Conservation (phyloP, 2,797 vertebrate species). For the Sebastes cheni region DNA sequence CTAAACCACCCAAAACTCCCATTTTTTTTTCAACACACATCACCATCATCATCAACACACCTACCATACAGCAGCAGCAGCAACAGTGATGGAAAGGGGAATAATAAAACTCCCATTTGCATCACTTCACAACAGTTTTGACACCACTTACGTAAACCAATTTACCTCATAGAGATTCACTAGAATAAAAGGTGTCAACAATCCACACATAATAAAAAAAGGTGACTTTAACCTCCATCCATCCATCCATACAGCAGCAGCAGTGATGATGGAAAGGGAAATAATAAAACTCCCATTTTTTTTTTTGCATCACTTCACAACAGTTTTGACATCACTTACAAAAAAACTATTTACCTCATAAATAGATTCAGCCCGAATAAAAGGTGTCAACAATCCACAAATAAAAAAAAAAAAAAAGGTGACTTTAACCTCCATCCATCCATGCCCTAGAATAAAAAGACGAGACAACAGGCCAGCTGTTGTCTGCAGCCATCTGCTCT, state of each 20-base stretch:
- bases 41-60: too few relatives aligned
- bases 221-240: neutral
- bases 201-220: conserved; percentile 7
- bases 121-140: neutral
- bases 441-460: neutral
- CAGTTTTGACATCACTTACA: conserved; percentile 11
- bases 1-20: too few relatives aligned
- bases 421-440: conserved; percentile 13
- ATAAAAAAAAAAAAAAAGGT: neutral
- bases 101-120: neutral
- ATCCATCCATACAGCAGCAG: neutral
- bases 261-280: neutral
- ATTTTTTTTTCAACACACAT: too few relatives aligned
- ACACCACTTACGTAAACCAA: conserved; percentile 2
- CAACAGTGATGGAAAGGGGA: too few relatives aligned
- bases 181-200: conserved; percentile 16
- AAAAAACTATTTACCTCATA: conserved; percentile 5
- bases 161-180: conserved; percentile 12
- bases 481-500: conserved; percentile 9
- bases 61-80: too few relatives aligned
- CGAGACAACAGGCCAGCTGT: conserved; percentile 23
- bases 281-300: neutral
- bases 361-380: conserved; percentile 12
- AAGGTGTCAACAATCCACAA: conserved; percentile 15
- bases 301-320: neutral